phyloP scores from a whole-genome alignment of 2,797 vertebrate genomes.

The Holocentrus rufus region DNA sequence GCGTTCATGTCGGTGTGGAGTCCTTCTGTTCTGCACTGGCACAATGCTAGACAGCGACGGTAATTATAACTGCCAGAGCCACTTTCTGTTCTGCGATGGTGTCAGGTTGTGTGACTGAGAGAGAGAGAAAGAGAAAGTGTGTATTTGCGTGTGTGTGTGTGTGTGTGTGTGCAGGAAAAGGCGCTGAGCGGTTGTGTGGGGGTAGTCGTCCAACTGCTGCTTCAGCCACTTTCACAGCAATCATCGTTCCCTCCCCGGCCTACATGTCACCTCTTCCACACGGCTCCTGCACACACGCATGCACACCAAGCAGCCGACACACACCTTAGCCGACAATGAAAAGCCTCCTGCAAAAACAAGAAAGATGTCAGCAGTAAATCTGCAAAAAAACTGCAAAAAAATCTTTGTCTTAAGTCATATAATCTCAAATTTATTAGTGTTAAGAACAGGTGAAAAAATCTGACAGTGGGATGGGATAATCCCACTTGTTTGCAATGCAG shows the following conservation, averaged over 20 bases:
- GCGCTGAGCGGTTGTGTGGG: constrained; percentile 54
- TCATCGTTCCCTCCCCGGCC: constrained; percentile 28
- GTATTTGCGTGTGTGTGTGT: constrained; percentile 12
- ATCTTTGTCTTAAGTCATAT: too few relatives aligned
- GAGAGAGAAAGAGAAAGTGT: constrained; percentile 10
- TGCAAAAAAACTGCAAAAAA: too few relatives aligned
- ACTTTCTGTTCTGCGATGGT: constrained; percentile 37
- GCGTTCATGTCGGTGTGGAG: constrained; percentile 18
- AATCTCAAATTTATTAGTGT: too few relatives aligned
- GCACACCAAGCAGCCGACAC: neutral
- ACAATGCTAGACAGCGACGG: constrained; percentile 49
- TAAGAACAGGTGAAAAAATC: too few relatives aligned
- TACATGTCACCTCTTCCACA: constrained; percentile 40
- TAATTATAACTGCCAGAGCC: constrained; percentile 61
- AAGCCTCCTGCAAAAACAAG: constrained; percentile 1
- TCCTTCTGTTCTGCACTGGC: constrained; percentile 38
- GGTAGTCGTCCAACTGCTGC: constrained; percentile 54
- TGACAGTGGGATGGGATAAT: too few relatives aligned
- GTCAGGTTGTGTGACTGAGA: constrained; percentile 40
- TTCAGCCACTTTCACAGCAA: constrained; percentile 43
- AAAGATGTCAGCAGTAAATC: constrained; percentile 21
- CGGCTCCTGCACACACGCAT: constrained; percentile 32
- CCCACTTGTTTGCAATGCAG: too few relatives aligned
- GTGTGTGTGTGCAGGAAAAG: constrained; percentile 26
- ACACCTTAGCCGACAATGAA: neutral